Percentiles rank a stretch among this genome's conserved stretches.
These are phyloP conservation scores for Struthio camelus DNA, from an alignment of 2,113 vertebrate genomes.

Conservation along the genomic window DNA sequence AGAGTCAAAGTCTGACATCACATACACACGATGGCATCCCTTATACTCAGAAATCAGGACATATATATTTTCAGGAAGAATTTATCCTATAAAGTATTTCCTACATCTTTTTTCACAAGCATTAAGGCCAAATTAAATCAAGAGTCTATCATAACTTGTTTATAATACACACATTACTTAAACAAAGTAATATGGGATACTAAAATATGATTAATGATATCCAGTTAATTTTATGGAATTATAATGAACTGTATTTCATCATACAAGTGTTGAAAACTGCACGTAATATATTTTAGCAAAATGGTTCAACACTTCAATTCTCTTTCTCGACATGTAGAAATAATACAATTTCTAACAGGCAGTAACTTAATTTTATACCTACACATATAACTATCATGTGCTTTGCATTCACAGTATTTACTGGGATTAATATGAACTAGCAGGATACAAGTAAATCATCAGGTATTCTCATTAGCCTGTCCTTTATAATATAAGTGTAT, in stretches of 20 bases:
- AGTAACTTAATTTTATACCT: not conserved
- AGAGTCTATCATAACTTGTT: not conserved
- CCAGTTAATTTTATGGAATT: not conserved
- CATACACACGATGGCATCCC: rapidly evolving
- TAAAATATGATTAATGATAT: not conserved
- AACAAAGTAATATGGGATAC: not conserved
- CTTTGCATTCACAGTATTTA: not conserved
- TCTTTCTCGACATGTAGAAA: not conserved
- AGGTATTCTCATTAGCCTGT: not conserved
- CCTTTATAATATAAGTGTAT: not conserved
- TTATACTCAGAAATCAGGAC: not conserved
- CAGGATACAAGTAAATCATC: not conserved
- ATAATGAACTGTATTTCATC: not conserved
- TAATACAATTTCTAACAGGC: not conserved
- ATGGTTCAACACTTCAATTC: not conserved
- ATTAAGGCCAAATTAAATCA: not conserved
- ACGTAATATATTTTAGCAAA: not conserved
- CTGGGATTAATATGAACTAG: not conserved
- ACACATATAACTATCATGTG: not conserved
- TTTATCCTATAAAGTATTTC: not conserved
- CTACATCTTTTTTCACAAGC: not conserved
- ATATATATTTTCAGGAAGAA: not conserved
- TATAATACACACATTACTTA: not conserved
- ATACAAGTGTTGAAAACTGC: not conserved
- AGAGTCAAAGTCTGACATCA: not conserved